Base-by-base conservation (phyloP, 1,140 invertebrate species). In the Condylostylus longicornis region DNA sequence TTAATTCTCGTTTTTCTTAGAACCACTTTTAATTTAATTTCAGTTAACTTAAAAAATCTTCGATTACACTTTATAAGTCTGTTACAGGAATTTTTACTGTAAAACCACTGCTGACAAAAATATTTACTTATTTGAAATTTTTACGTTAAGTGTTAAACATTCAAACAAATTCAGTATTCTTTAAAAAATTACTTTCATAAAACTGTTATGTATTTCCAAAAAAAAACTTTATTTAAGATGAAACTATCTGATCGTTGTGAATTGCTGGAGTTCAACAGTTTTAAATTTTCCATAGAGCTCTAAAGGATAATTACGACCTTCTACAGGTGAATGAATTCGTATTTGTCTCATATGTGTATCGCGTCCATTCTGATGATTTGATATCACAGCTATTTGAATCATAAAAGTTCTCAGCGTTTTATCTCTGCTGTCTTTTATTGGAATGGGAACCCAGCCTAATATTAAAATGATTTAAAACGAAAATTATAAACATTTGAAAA, bases 271-370 rank as follows among this genome's bases (percentile, higher is more conserved):
- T 53, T 86, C 77, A 35, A 83, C 71, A 17, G 81, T 85, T 8
- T 76, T 75, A 56, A 88, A 90, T 48, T 77, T 77, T 18, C 74
- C 75, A 42, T 79, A 75, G 39, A 79, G 70, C 46, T 79, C 75
- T 18, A 80, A 64, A 8, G 76, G 72, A 45, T 83, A 71, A 40
- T 77, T 73, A 35, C 75, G 72, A 41, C 79, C 73, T 56, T 91
- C 79, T 8, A 85, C 78, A 1, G 91, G 90, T 27, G 90, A 90
- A 58, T 96, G 86, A 32, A 98, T 81, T 63, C 93, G 89, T 31
- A 98, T 95, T 63, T 96, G 89, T 32, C 95, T 70, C 69, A 98
- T 84, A 58, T 98, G 95, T 7, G 94, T 98, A 53, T 98, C 95
- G 37, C 95, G 63, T 12, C 95, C 95, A 68, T 97, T 97, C 61